These are phyloP conservation scores for Spondyliosoma cantharus DNA, from an alignment of 2,797 vertebrate species.

Conservation along the genomic window DNA sequence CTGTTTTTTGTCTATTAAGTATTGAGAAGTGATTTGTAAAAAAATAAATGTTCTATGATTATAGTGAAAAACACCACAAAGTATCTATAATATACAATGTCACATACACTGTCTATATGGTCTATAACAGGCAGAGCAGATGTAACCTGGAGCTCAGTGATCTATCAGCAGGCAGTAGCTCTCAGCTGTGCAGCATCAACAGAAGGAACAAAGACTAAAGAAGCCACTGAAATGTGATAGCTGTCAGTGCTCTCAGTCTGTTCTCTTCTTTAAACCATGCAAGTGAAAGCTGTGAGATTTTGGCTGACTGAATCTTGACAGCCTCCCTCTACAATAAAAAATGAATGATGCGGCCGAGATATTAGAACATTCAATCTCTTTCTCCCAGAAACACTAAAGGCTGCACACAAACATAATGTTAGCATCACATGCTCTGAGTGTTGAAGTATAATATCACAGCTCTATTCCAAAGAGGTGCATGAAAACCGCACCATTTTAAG, in stretches of 20 bases:
- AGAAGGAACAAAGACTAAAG: slow-evolving; percentile 32
- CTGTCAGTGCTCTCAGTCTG: background rate
- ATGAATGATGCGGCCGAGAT: slow-evolving; percentile 21
- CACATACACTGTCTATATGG: background rate
- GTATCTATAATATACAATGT: background rate
- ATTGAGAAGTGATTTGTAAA: background rate
- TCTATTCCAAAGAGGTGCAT: background rate
- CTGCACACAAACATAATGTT: background rate
- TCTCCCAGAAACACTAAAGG: background rate
- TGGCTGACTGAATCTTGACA: slow-evolving; percentile 10
- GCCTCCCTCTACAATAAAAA: background rate
- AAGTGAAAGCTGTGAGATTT: slow-evolving; percentile 18
- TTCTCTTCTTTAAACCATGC: slow-evolving; percentile 2
- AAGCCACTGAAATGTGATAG: slow-evolving; percentile 8
- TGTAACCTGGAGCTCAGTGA: background rate
- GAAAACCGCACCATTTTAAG: background rate
- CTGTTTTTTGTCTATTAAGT: background rate
- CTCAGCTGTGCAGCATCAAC: slow-evolving; percentile 17
- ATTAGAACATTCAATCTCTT: background rate
- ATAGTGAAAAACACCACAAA: background rate
- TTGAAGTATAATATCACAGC: background rate
- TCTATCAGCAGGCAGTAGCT: slow-evolving; percentile 5
- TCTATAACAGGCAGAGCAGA: background rate
- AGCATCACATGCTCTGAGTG: background rate
- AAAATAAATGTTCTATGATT: background rate